Conservation (phyloP, 2,797 vertebrate genomes). For the Spinibarbus caldwelli region DNA sequence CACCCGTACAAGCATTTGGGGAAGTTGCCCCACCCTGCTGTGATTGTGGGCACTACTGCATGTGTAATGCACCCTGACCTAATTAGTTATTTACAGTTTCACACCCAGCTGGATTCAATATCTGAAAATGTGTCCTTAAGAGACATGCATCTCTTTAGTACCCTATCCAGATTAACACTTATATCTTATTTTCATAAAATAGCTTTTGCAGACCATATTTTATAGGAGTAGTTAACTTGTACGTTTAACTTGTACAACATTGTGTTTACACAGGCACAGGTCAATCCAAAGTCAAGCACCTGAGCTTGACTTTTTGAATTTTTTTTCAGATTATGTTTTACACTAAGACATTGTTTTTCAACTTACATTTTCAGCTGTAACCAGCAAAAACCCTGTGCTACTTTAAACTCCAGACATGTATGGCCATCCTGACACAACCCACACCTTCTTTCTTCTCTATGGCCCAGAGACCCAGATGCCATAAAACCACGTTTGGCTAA, state of each 20-base stretch:
- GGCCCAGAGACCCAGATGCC: conserved; percentile 47
- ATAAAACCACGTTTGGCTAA: conserved; percentile 54
- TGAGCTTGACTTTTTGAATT: no score
- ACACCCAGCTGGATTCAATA: conserved; percentile 15
- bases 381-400: conserved; percentile 2
- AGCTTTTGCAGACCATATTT: neutral
- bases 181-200: neutral
- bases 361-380: conserved; percentile 16
- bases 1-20: neutral
- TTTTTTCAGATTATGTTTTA: neutral
- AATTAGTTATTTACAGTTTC: conserved; percentile 48
- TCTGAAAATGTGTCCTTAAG: conserved; percentile 2
- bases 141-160: neutral
- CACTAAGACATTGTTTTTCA: neutral
- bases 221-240: neutral
- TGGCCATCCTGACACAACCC: neutral
- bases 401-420: conserved; percentile 18
- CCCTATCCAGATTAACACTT: neutral
- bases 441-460: neutral
- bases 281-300: conserved; percentile 12
- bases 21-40: neutral
- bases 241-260: neutral
- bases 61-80: conserved; percentile 37
- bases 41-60: conserved; percentile 5
- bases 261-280: neutral